Conservation (phyloP, 2,797 vertebrate genomes). For the Furcifer pardalis region DNA sequence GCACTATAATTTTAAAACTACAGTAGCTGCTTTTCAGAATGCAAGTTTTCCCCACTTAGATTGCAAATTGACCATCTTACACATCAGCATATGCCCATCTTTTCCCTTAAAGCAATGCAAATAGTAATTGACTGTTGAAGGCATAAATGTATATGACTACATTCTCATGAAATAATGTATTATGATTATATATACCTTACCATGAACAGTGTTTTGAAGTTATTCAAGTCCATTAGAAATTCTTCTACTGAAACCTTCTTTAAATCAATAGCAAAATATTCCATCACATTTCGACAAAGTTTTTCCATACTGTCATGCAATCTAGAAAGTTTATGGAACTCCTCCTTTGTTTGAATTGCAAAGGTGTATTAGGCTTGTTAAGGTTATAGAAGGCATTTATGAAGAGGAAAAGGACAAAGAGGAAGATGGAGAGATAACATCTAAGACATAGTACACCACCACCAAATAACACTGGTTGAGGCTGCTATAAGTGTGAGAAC, state of each 20-base stretch:
- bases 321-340: conserved; percentile 85
- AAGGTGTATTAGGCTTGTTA: conserved; percentile 83
- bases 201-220: conserved; percentile 91
- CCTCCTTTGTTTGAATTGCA: conserved; percentile 83
- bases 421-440: no score
- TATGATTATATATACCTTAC: conserved; percentile 69
- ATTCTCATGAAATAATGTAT: neutral
- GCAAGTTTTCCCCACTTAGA: neutral
- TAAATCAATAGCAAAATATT: conserved; percentile 88
- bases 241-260: conserved; percentile 96
- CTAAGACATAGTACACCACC: no score
- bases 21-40: neutral
- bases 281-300: conserved; percentile 85
- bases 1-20: neutral
- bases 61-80: neutral
- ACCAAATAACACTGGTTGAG: no score
- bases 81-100: neutral
- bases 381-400: no score
- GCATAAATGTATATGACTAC: neutral
- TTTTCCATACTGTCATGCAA: conserved; percentile 91
- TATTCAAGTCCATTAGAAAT: conserved; percentile 91
- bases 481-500: no score
- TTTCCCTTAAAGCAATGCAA: neutral
- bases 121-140: neutral
- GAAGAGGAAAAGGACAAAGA: no score